phyloP scores from a whole-genome alignment of 2,113 vertebrate genomes.

The Ameiurus melas region DNA sequence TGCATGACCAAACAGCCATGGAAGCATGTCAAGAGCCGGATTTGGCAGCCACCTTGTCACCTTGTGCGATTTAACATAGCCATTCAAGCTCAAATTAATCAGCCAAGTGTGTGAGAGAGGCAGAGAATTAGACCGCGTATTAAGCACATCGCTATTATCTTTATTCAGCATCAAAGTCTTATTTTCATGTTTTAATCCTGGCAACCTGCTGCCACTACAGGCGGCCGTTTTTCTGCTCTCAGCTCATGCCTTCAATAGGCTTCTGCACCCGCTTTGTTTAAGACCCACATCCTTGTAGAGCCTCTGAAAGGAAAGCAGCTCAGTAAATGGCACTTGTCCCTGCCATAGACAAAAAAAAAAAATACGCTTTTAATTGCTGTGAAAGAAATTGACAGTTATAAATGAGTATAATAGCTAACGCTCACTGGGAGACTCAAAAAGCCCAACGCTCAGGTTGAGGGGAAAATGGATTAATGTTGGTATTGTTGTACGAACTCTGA shows the following conservation, averaged over 20 bases:
- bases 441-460: not conserved
- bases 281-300: not conserved
- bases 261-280: conserved; percentile 2
- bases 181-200: conserved; percentile 22
- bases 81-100: conserved; percentile 49
- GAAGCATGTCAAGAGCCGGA: conserved; percentile 43
- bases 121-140: conserved; percentile 9
- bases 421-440: not conserved
- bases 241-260: conserved; percentile 11
- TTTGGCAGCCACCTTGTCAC: conserved; percentile 33
- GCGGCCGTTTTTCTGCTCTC: not conserved
- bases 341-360: not conserved
- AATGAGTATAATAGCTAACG: not conserved
- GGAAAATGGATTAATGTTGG: conserved; percentile 1
- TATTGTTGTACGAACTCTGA: not conserved
- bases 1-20: conserved; percentile 36
- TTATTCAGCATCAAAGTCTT: conserved; percentile 35
- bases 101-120: conserved; percentile 26
- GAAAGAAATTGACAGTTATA: not conserved
- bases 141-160: conserved; percentile 35
- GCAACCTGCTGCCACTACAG: conserved; percentile 42
- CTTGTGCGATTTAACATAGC: conserved; percentile 36
- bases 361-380: not conserved
- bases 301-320: not conserved
- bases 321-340: not conserved